Evolutionary conservation across 2,888 invertebrate genomes (phyloP).

Genomic region (Heteropelma amictum): DNA sequence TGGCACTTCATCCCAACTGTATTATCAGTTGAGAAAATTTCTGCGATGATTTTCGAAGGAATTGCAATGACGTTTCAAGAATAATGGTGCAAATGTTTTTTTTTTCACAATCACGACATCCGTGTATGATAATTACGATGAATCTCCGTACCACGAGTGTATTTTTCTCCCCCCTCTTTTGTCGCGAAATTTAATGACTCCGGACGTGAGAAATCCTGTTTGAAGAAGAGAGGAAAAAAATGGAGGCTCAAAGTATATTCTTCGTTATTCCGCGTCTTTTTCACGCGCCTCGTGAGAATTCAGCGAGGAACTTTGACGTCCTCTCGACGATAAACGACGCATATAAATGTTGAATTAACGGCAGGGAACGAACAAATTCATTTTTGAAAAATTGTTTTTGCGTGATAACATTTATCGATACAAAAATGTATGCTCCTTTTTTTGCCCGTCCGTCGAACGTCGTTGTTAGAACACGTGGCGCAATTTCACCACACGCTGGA

Average conservation of each 20-base stretch:
- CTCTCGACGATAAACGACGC: background rate
- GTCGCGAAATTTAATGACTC: constrained; percentile 48
- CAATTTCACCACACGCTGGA: constrained; percentile 5
- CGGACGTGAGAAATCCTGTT: constrained; percentile 45
- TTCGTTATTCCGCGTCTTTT: constrained; percentile 18
- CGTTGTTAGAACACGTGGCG: constrained; percentile 71
- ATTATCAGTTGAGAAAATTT: background rate
- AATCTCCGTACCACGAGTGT: background rate
- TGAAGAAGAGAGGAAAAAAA: constrained; percentile 5
- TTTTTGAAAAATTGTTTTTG: background rate
- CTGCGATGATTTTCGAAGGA: background rate
- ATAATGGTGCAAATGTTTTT: background rate
- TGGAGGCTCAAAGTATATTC: constrained; percentile 9
- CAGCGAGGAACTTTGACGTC: constrained; percentile 35
- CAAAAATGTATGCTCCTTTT: constrained; percentile 62
- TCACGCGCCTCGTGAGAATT: constrained; percentile 39
- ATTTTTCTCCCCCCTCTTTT: constrained; percentile 7
- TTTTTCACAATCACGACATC: background rate
- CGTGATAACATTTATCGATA: constrained; percentile 52
- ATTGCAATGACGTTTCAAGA: background rate
- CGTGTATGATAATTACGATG: constrained; percentile 17
- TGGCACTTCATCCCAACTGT: too few relatives aligned
- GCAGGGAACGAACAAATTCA: background rate
- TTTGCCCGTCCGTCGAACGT: constrained; percentile 72
- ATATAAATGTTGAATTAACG: background rate